These are phyloP conservation scores for Myiagra hebetior DNA, from an alignment of 2,113 vertebrate genomes.

Conservation along the genomic window DNA sequence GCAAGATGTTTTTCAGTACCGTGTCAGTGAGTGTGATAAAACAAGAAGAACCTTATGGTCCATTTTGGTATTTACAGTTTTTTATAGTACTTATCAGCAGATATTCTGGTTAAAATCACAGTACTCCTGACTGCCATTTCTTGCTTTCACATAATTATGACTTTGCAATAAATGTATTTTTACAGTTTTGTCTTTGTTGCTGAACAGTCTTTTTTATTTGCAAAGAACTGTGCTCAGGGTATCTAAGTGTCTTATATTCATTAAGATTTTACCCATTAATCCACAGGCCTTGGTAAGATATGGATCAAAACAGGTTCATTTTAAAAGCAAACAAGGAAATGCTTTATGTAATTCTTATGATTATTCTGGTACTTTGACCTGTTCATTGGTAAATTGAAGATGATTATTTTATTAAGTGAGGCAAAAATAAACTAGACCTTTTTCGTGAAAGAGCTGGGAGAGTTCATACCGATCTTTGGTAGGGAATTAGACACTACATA, in stretches of 20 bases:
- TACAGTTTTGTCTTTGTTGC: not conserved
- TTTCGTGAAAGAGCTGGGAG: not conserved
- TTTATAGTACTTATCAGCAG: not conserved
- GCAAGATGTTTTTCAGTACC: not conserved
- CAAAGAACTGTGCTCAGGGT: not conserved
- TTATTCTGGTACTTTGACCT: not conserved
- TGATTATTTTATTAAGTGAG: not conserved
- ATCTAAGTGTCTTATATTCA: not conserved
- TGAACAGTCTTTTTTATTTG: not conserved
- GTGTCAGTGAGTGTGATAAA: not conserved
- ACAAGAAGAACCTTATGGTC: not conserved
- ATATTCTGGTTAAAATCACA: not conserved
- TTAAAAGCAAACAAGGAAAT: not conserved
- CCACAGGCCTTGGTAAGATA: not conserved
- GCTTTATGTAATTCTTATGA: not conserved
- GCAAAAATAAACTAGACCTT: not conserved
- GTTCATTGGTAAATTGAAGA: not conserved
- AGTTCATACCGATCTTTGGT: not conserved
- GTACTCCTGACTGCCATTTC: not conserved
- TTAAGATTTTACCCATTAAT: not conserved
- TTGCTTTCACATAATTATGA: not conserved
- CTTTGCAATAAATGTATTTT: not conserved
- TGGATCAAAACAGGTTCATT: not conserved
- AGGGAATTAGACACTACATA: not conserved
- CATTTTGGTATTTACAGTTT: not conserved